Base-by-base conservation (phyloP, 2,888 invertebrate genomes). In the Octonoba sinensis region DNA sequence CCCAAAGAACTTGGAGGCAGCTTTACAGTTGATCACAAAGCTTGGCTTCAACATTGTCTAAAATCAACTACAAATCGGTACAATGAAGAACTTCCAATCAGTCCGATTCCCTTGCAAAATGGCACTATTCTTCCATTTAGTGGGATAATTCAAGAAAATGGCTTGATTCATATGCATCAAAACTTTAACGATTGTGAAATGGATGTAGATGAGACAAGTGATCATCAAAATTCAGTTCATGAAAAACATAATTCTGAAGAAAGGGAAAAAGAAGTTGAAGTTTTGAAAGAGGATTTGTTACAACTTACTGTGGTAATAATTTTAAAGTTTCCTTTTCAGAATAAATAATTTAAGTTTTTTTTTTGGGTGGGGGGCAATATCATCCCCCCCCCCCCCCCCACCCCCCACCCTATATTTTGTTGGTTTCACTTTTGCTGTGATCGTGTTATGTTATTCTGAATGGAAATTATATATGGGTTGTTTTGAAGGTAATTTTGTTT, bases 1-100 rank as follows among this genome's bases (percentile, higher is more conserved):
- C 97, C 97, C 86, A 91, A 91, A 86, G 93, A 94, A 89, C 92
- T 98, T 87, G 97, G 97, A 87, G 97, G 97, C 86, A 92, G 92
- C 86, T 92, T 95, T 89, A 83, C 84, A 2, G 92, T 95, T 87
- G 94, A 96, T 91, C 97, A 98, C 93, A 92, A 93, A 89, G 93
- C 93, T 89, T 98, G 97, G 98, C 92, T 93, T 88, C 90, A 91
- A 85, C 90, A 91, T 85, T 91, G 95, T 89, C 91, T 92, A 89
- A 92, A 93, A 90, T 69, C 79, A 24, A 83, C 72, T 27, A 67
- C 77, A 36, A 84, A 85, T 70, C 66, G 85, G 12, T 67, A 81
- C 51, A 62, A 70, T 56, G 85, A 85, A 16, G 83, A 82, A 47
- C 56, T 82, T 22, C 54, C 62, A 3, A 27, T 54, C 13, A 66